phyloP scores from a whole-genome alignment of 2,113 vertebrate species.

The Chloroceryle aenea region DNA sequence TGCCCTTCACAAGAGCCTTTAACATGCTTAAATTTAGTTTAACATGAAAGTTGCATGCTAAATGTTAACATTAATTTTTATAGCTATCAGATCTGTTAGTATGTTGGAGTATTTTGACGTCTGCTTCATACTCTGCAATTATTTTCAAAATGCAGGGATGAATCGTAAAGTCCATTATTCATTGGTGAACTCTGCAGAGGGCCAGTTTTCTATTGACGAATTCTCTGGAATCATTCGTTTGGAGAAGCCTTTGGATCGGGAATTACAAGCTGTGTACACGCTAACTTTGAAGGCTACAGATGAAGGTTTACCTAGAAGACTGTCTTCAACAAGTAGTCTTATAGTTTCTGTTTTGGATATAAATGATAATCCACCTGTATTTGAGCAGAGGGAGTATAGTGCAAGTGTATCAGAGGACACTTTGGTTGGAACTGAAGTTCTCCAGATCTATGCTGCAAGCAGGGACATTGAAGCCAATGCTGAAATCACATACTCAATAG shows the following conservation, averaged over 20 bases:
- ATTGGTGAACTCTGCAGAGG: slow-evolving; percentile 85
- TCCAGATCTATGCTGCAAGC: slow-evolving; percentile 92
- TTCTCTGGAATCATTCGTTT: slow-evolving; percentile 86
- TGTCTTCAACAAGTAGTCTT: slow-evolving; percentile 83
- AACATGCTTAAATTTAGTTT: neutral
- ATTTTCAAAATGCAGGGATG: slow-evolving; percentile 76
- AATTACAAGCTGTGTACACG: slow-evolving; percentile 84
- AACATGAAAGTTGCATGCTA: neutral
- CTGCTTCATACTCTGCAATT: neutral
- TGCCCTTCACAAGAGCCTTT: neutral
- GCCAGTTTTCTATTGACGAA: slow-evolving; percentile 91
- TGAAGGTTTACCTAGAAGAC: slow-evolving; percentile 84
- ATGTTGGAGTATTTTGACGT: neutral
- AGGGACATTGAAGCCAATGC: slow-evolving; percentile 88
- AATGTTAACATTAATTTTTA: neutral
- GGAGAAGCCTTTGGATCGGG: slow-evolving; percentile 89
- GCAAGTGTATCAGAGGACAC: slow-evolving; percentile 86
- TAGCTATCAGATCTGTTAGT: neutral
- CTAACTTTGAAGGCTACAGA: slow-evolving; percentile 86
- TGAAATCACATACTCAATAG: slow-evolving; percentile 90
- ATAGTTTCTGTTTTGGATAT: slow-evolving; percentile 92
- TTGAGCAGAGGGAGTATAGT: slow-evolving; percentile 92
- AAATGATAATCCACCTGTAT: slow-evolving; percentile 96
- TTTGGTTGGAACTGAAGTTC: slow-evolving; percentile 84
- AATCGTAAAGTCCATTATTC: slow-evolving; percentile 89